Percentiles rank a stretch among this genome's conserved stretches.
phyloP scores from a whole-genome alignment of 2,888 invertebrate species.

The Dolomedes plantarius region DNA sequence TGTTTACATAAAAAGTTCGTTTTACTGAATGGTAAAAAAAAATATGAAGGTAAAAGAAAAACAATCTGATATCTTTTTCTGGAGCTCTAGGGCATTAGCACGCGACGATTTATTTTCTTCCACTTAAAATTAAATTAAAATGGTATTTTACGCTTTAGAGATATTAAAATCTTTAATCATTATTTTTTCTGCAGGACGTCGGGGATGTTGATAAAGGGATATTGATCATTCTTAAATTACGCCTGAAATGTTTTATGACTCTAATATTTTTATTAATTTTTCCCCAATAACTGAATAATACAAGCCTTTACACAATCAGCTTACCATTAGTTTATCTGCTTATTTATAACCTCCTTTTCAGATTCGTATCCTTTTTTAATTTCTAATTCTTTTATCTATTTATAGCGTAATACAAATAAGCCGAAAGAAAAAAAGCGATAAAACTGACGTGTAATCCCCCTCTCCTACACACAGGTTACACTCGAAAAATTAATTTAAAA shows the following conservation, averaged over 20 bases:
- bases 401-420: neutral
- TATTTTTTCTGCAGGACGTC: too few species aligned
- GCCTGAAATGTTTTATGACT: neutral
- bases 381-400: neutral
- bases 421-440: conserved; percentile 41
- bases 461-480: conserved; percentile 51
- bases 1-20: too few species aligned
- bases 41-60: too few species aligned
- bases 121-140: too few species aligned
- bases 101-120: too few species aligned
- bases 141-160: too few species aligned
- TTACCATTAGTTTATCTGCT: neutral
- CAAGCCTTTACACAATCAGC: neutral
- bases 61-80: too few species aligned
- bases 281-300: neutral
- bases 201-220: too few species aligned
- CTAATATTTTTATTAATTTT: neutral
- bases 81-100: too few species aligned
- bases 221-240: neutral
- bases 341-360: neutral
- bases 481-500: conserved; percentile 71
- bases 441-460: conserved; percentile 18
- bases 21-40: too few species aligned
- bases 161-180: too few species aligned
- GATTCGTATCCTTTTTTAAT: neutral